phyloP scores from a whole-genome alignment of 2,797 vertebrate genomes.

The Delichon dasypus region DNA sequence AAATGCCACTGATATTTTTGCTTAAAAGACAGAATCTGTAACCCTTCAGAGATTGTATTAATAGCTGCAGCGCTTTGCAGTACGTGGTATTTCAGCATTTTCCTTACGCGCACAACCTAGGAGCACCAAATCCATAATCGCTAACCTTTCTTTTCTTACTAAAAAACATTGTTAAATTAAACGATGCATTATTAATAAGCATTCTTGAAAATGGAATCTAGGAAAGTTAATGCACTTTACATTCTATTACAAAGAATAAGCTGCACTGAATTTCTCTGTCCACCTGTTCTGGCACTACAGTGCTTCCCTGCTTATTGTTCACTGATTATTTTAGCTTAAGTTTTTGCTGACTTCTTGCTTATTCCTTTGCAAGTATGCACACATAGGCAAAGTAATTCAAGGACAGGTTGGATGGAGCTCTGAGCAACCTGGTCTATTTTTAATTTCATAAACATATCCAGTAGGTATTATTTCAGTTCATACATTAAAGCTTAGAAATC shows the following conservation, averaged over 20 bases:
- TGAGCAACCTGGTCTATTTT: neutral
- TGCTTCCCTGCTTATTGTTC: neutral
- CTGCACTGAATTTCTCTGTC: neutral
- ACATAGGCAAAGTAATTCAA: neutral
- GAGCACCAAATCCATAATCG: conserved; percentile 8
- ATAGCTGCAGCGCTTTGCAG: conserved; percentile 32
- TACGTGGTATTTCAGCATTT: neutral
- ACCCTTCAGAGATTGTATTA: conserved; percentile 55
- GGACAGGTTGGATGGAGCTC: neutral
- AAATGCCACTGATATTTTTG: conserved; percentile 64
- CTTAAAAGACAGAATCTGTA: conserved; percentile 50
- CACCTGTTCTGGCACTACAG: neutral
- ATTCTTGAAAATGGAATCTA: neutral
- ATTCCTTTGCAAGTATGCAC: neutral
- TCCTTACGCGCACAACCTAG: neutral
- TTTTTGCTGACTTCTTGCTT: neutral
- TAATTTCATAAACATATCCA: neutral
- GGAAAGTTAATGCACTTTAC: neutral
- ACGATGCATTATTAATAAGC: conserved; percentile 29
- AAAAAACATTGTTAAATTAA: conserved; percentile 24
- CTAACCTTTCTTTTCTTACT: neutral
- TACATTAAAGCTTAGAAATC: neutral
- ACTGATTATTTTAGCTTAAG: neutral
- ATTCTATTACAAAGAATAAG: neutral
- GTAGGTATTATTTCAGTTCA: neutral